These are phyloP conservation scores for Melanotaenia boesemani DNA, from an alignment of 2,797 vertebrate species.

Conservation along the genomic window DNA sequence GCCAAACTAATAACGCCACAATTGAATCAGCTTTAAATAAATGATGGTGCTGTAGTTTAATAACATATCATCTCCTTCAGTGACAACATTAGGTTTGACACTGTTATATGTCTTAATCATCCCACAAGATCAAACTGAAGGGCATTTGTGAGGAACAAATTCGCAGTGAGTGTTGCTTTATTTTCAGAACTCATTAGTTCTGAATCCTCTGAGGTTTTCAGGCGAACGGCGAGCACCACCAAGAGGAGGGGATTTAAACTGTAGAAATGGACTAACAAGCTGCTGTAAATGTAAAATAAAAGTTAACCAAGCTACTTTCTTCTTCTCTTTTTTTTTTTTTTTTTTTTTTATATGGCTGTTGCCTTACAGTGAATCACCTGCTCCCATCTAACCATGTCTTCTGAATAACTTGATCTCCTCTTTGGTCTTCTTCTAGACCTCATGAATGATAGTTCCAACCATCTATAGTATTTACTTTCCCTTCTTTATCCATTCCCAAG, in stretches of 20 bases:
- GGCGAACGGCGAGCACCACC: conserved; percentile 62
- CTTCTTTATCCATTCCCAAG: no score
- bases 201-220: conserved; percentile 15
- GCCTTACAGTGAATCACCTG: no score
- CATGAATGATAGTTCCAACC: neutral
- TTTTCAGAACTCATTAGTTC: conserved; percentile 40
- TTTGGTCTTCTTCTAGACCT: neutral
- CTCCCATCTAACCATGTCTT: neutral
- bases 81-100: conserved; percentile 65
- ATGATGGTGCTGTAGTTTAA: conserved; percentile 82
- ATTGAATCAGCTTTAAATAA: conserved; percentile 89
- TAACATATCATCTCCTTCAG: conserved; percentile 74
- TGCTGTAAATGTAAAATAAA: conserved; percentile 17
- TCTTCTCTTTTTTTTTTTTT: neutral
- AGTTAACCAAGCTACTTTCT: conserved; percentile 26
- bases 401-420: neutral
- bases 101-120: conserved; percentile 69
- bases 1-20: conserved; percentile 87
- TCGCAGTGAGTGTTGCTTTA: conserved; percentile 22
- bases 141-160: conserved; percentile 55
- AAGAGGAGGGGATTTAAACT: conserved; percentile 56
- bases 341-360: neutral
- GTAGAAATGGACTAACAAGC: conserved; percentile 1
- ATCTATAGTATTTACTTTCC: no score
- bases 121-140: conserved; percentile 56